phyloP scores from a whole-genome alignment of 92 coral and sea anemone species.

The Blastomussa wellsi region DNA sequence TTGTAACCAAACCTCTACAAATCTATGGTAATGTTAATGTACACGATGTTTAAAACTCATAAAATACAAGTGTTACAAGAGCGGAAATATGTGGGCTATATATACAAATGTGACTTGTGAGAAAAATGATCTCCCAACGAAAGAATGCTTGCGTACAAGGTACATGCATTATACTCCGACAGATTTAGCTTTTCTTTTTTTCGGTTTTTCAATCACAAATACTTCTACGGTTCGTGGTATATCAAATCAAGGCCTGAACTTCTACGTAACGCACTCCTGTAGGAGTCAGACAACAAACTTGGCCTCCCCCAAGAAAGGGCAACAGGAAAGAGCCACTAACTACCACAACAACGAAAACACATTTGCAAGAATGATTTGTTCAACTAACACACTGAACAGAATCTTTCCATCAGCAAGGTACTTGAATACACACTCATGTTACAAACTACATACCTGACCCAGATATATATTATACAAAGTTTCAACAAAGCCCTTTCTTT shows the following conservation, averaged over 20 bases:
- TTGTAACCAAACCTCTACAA: constrained; percentile 82
- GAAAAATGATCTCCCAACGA: constrained; percentile 23
- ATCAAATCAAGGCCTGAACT: constrained; percentile 12
- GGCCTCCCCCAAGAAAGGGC: constrained; percentile 44
- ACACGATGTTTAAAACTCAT: constrained; percentile 64
- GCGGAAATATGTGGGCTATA: constrained; percentile 37
- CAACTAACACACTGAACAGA: background rate
- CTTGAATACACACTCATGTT: background rate
- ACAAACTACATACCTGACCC: constrained; percentile 6
- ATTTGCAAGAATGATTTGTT: background rate
- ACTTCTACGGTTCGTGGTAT: background rate
- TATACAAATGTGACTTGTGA: constrained; percentile 41
- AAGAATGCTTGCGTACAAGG: constrained; percentile 37
- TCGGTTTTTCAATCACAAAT: constrained; percentile 6
- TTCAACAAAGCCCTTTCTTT: constrained; percentile 34
- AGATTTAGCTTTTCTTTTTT: background rate
- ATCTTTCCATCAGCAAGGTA: background rate
- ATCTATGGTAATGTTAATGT: constrained; percentile 66
- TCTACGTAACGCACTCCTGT: constrained; percentile 1
- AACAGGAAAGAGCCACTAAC: background rate
- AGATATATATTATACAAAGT: constrained; percentile 6
- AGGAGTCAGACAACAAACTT: constrained; percentile 10
- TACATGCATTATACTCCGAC: constrained; percentile 17
- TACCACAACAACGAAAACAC: background rate
- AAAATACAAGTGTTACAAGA: constrained; percentile 41